phyloP scores from a whole-genome alignment of 2,888 invertebrate genomes.

The Cheilosia grossa region DNA sequence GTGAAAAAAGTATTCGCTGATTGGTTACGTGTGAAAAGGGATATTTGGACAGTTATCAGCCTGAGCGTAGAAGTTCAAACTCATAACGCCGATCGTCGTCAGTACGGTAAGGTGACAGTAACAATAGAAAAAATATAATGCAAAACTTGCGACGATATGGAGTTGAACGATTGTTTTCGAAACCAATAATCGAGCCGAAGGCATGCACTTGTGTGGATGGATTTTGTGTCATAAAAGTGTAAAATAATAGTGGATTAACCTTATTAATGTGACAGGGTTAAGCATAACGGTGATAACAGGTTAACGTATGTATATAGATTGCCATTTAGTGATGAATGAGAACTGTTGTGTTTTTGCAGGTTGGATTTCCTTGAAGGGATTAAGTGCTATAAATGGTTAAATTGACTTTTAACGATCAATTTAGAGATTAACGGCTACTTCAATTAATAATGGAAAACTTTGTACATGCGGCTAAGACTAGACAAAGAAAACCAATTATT shows the following conservation, averaged over 20 bases:
- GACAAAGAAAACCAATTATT: no score
- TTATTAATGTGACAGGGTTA: background rate
- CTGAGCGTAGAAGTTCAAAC: constrained; percentile 2
- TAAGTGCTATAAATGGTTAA: no score
- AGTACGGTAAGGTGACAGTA: constrained; percentile 22
- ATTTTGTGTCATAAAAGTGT: constrained; percentile 13
- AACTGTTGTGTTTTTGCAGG: no score
- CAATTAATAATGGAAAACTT: no score
- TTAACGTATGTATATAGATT: background rate
- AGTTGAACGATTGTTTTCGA: background rate
- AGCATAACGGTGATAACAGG: background rate
- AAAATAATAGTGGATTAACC: constrained; percentile 1
- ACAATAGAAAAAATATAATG: constrained; percentile 2
- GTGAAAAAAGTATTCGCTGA: constrained; percentile 50
- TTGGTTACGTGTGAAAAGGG: constrained; percentile 54
- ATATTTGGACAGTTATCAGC: background rate
- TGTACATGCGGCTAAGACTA: no score
- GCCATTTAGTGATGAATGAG: background rate
- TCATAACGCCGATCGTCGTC: constrained; percentile 41
- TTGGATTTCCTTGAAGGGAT: no score
- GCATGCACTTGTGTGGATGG: background rate
- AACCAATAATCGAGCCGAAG: background rate
- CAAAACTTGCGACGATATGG: background rate
- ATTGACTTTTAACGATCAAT: no score
- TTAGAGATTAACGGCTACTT: no score